phyloP scores from a whole-genome alignment of 30 jellyfish, hydroid and myxozoan genomes.

The Hydractinia echinata region DNA sequence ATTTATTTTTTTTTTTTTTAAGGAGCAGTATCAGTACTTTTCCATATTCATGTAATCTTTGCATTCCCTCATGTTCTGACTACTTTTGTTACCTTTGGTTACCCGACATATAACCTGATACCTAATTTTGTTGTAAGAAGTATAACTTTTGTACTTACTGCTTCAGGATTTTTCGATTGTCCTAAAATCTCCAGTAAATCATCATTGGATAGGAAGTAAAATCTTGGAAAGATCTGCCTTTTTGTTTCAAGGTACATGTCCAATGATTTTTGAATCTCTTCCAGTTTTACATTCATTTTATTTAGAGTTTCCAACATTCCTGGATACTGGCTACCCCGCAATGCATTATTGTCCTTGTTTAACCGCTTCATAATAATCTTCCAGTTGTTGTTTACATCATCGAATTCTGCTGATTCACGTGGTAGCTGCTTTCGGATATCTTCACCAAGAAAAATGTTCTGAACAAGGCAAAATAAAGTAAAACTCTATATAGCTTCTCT shows the following conservation, averaged over 20 bases:
- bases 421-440: conserved; percentile 99
- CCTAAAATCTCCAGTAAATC: conserved; percentile 93
- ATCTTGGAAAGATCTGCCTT: conserved; percentile 95
- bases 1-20: too few species aligned
- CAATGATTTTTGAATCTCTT: conserved; percentile 93
- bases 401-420: conserved; percentile 97
- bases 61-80: too few species aligned
- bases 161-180: conserved; percentile 96
- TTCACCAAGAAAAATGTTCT: conserved; percentile 98
- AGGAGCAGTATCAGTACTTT: too few species aligned
- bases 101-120: too few species aligned
- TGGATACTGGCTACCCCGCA: conserved; percentile 87
- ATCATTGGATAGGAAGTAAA: conserved; percentile 92
- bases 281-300: conserved; percentile 88
- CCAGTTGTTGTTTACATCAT: conserved; percentile 90
- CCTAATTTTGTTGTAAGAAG: too few species aligned
- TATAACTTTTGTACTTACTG: conserved; percentile 51
- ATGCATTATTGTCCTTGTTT: conserved; percentile 84
- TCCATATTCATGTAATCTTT: too few species aligned
- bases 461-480: not conserved
- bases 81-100: too few species aligned
- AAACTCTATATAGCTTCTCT: not conserved
- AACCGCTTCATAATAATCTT: conserved; percentile 90
- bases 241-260: conserved; percentile 98
- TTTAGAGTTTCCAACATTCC: conserved; percentile 90